Base-by-base conservation (phyloP, 1,140 invertebrate genomes). In the Gonioctena quinquepunctata region DNA sequence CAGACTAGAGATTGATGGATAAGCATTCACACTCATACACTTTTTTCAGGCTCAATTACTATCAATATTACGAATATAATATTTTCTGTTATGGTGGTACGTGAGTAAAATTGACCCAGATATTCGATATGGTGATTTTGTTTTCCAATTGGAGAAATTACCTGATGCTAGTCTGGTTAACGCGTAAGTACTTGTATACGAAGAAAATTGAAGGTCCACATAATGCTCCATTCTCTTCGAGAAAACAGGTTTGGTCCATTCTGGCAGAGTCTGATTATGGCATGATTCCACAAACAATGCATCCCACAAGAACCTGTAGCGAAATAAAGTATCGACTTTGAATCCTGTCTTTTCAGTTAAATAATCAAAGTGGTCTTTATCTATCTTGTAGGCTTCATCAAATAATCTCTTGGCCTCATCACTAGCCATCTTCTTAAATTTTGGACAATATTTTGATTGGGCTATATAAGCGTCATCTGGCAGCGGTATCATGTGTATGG, bases 401-500 rank as follows among this genome's bases (percentile, higher is more conserved):
- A 91, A 89, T 73, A 86, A 83, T 6, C 82, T 89, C 1, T 85
- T 80, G 19, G 85, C 74, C n/a, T 91, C 73, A 63, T 85, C 85
- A 13, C 85, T 72, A 5, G 86, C 69, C 71, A 90, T 87, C 61
- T 85, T 83, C 1, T 88, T 80, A 75, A 90, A 93, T 56, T 84
- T 85, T 0, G 88, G 84, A 79, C 93, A 94, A 18, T 84, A 82
- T 66, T 88, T 89, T 77, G 90, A 88, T 78, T 76, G 79, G 3
- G 61, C 56, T 19, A 79, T 19, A 2, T 94, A 79, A 69, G 88
- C 75, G 85, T 96, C 94, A 18, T 87, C 25, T 11, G 8, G 2
- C 27, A 89, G 85, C 0, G 92, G 90, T 19, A 86, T 74, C 0
- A 94, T 94, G 74, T 96, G 94, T 8, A 97, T 87, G 0, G 95